Base-by-base conservation (phyloP, 2,113 vertebrate genomes). In the Ceuthmochares aereus region DNA sequence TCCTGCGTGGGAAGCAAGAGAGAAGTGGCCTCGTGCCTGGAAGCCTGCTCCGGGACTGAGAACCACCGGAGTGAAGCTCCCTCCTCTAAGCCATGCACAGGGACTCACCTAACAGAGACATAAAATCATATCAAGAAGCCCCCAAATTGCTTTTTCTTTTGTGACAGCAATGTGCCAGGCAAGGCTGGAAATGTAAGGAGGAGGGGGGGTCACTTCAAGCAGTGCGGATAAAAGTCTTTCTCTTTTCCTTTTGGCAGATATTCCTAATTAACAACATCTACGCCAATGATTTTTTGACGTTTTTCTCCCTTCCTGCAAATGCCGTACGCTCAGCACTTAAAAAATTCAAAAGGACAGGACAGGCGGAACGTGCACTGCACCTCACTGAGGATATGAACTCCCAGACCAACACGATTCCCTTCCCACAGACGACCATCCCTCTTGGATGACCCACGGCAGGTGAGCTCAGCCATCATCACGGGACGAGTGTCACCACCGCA, bases 1-100 rank as follows among this genome's bases (percentile, higher is more conserved):
- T 51, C 36, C 36, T 43, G 15, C 2, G 0, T 0, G 14, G 34
- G 34, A 72, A 51, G 49, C 0, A 6, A 40, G 45, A 47, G n/a
- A 27, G 43, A 90, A 88, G 55, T 36, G 70, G 32, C 3, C 26
- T 73, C 0, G 0, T 37, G 73, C 21, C 58, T 69, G 60, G 5
- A 9, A 9, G 12, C 34, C 56, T 7, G 6, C 32, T 4, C 2
- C 1, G 5, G 25, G 14, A 73, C 36, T 37, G 32, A 84, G 76
- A 42, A 67, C 5, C 56, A 22, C 20, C 36, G 2, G 55, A 32
- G 36, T 2, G 45, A 77, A 85, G 51, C 60, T 43, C 26, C 20
- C 64, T 69, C 64, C 78, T 51, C 26, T 36, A 56, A 74, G 67
- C 55, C 25, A 32, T 2, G 2, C 4, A 2, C 9, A n/a, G 34